Conservation (phyloP, 2,113 vertebrate species). For the Tylochromis polylepis region DNA sequence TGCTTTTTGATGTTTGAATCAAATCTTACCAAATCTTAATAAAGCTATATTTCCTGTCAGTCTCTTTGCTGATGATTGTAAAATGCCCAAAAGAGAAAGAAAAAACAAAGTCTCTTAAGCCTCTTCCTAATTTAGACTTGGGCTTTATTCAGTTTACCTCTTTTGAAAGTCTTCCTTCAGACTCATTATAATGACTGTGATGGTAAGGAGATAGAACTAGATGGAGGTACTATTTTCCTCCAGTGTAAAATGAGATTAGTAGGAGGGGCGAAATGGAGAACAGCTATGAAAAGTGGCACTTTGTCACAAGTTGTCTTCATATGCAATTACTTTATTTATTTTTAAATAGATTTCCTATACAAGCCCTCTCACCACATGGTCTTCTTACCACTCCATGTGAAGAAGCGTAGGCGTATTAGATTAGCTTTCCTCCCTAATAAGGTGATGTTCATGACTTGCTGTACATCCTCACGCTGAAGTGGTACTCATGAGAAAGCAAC, state of each 20-base stretch:
- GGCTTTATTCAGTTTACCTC: background rate
- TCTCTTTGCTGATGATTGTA: background rate
- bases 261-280: background rate
- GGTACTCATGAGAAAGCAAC: conserved; percentile 29
- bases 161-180: background rate
- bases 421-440: conserved; percentile 36
- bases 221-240: background rate
- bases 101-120: background rate
- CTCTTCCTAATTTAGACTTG: background rate
- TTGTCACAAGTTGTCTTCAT: background rate
- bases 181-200: background rate
- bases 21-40: background rate
- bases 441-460: conserved; percentile 13
- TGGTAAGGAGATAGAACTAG: background rate
- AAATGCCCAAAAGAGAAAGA: background rate
- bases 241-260: background rate
- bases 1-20: background rate
- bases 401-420: background rate
- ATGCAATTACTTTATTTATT: background rate
- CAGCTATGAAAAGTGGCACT: background rate
- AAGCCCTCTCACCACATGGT: background rate
- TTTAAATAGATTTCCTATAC: background rate
- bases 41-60: background rate
- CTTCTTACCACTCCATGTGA: background rate
- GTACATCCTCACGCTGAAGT: conserved; percentile 4